Evolutionary conservation across 2,888 invertebrate species (phyloP), one percentile per base, ranked within the genome.

Genomic region (Lycophotia porphyrea): DNA sequence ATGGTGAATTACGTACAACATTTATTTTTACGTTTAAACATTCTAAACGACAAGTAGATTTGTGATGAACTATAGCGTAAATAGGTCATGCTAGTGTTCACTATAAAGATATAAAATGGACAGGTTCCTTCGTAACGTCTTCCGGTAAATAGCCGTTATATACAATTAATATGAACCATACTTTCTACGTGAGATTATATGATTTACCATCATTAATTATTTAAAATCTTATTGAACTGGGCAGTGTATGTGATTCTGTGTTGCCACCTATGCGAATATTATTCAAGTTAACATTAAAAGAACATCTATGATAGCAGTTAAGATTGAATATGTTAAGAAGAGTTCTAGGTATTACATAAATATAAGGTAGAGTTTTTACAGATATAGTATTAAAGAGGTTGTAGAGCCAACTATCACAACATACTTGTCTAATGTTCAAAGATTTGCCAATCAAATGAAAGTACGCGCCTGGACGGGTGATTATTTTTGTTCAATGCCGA

Each of bases 391-490:
- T 79, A 81, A 75, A 69, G 67, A 66, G 80, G 69, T 78, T 80
- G 47, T 68, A 80, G 71, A 69, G 74, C 36, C 42, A 64, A 75
- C 80, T 86, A 87, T 77, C 67, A 82, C 81, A 88, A 84, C 81
- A 84, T 91, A 91, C 90, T 92, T 91, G 90, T 90, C 90, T 87
- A 90, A 88, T 84, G 84, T 83, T 84, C 34, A 75, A 87, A 87
- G 78, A 78, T 86, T 74, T 80, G 84, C 82, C 86, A 85, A 88
- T 82, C 66, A 88, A 82, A 78, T 85, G 87, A 85, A 89, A 88
- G 90, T 91, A 91, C 90, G 87, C 86, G 91, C 89, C 91, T 94
- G 94, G 94, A 95, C 95, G 95, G 95, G 94, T 93, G 89, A 80
- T 81, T 78, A 27, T 78, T 84, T 75, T 84, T 78, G 76, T 76